These are phyloP conservation scores for Yasuhikotakia modesta DNA, from an alignment of 2,797 vertebrate species.

Conservation along the genomic window DNA sequence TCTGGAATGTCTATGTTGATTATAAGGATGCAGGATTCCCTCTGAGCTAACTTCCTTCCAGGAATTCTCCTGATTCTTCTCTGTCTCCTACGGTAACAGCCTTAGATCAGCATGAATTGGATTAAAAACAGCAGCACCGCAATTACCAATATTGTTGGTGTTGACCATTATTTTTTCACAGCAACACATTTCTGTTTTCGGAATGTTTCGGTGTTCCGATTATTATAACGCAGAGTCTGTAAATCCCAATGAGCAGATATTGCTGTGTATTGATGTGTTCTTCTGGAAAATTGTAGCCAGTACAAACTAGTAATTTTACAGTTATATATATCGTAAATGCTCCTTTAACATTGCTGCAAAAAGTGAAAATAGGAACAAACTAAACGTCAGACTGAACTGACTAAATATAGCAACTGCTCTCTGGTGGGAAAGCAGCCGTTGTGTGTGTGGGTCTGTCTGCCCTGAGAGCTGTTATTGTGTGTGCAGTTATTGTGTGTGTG, in stretches of 20 bases:
- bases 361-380: background rate
- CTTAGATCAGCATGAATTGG: conserved; percentile 13
- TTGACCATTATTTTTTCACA: background rate
- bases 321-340: background rate
- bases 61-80: conserved; percentile 39
- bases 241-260: background rate
- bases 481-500: conserved; percentile 3
- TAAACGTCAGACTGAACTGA: background rate
- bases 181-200: background rate
- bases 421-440: background rate
- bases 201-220: background rate
- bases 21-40: conserved; percentile 26
- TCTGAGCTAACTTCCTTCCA: conserved; percentile 40
- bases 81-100: conserved; percentile 18
- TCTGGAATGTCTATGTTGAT: conserved; percentile 43
- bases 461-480: background rate
- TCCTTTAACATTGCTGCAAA: background rate
- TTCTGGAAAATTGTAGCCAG: too few relatives aligned
- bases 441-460: background rate
- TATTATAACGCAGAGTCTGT: background rate
- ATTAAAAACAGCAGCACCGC: background rate
- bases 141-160: background rate
- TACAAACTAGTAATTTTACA: too few relatives aligned
- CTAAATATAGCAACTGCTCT: background rate
- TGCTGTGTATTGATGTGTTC: too few relatives aligned